Evolutionary conservation across 2,888 invertebrate genomes (phyloP).

Genomic region (Smittia sp.): DNA sequence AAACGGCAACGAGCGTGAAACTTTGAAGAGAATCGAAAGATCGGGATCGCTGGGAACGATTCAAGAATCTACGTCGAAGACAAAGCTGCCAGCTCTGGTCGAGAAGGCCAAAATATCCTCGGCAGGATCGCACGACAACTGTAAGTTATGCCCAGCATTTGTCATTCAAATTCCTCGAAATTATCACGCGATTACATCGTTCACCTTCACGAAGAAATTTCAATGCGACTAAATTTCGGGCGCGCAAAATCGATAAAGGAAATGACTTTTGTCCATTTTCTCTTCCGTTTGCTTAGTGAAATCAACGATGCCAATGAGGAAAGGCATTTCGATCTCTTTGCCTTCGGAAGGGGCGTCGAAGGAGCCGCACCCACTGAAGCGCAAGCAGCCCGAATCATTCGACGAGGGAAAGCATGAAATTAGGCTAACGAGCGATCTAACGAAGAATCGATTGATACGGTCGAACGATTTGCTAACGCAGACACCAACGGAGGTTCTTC

Average conservation of each 20-base stretch:
- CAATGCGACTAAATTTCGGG: background rate
- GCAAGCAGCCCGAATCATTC: conserved; percentile 44
- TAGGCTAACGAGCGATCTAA: background rate
- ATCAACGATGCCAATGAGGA: conserved; percentile 13
- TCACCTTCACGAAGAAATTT: conserved; percentile 32
- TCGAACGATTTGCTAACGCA: conserved; percentile 51
- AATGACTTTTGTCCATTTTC: conserved; percentile 25
- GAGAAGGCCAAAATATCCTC: conserved; percentile 43
- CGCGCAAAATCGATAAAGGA: conserved; percentile 29
- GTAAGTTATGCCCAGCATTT: conserved; percentile 43
- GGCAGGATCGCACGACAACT: conserved; percentile 43
- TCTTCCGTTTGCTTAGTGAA: conserved; percentile 3
- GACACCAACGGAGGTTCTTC: conserved; percentile 52
- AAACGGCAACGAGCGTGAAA: background rate
- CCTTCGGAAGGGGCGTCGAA: conserved; percentile 1
- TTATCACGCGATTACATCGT: conserved; percentile 27
- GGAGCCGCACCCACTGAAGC: conserved; percentile 42
- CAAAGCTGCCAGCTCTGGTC: conserved; percentile 44
- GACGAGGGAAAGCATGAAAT: conserved; percentile 40
- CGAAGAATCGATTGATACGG: conserved; percentile 45
- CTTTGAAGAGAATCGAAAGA: conserved; percentile 38
- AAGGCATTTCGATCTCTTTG: conserved; percentile 10
- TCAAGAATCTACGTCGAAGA: conserved; percentile 40
- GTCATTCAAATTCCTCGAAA: background rate
- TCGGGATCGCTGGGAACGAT: conserved; percentile 44